Conservation (phyloP, 2,888 invertebrate species). For the Yponomeuta malinellus region DNA sequence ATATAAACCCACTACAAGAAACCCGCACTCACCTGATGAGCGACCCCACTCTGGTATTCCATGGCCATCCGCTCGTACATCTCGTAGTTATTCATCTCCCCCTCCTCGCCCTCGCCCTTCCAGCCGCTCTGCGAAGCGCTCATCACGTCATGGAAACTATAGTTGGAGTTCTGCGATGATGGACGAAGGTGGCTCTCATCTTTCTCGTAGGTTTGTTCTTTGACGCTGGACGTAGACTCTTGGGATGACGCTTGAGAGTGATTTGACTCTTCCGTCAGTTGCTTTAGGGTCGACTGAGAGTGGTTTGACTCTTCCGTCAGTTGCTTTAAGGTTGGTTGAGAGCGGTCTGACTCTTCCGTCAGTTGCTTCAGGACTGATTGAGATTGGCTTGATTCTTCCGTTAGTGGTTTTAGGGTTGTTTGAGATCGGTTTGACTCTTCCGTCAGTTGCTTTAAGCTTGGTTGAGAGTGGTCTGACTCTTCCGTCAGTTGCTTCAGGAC, state of each 20-base stretch:
- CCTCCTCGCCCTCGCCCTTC: neutral
- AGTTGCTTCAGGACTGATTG: neutral
- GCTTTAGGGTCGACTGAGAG: conserved; percentile 31
- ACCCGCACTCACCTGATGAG: conserved; percentile 43
- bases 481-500: conserved; percentile 23
- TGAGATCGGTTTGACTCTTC: neutral
- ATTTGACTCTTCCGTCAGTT: conserved; percentile 35
- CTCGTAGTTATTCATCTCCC: conserved; percentile 36
- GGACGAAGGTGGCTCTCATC: conserved; percentile 60
- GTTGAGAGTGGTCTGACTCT: conserved; percentile 41
- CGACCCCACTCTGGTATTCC: conserved; percentile 67
- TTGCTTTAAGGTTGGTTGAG: neutral
- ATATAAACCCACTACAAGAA: no score
- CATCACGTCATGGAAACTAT: conserved; percentile 59
- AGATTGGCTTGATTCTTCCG: neutral
- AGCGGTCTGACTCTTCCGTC: neutral
- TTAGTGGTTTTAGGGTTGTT: neutral
- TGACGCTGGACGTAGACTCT: conserved; percentile 42
- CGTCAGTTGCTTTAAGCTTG: neutral
- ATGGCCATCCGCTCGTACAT: conserved; percentile 65
- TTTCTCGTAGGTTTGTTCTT: conserved; percentile 25
- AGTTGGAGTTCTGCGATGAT: conserved; percentile 58
- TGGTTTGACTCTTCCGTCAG: conserved; percentile 36
- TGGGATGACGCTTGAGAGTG: conserved; percentile 52
- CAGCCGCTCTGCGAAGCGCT: conserved; percentile 23